Evolutionary conservation across 2,888 invertebrate genomes (phyloP).

Genomic region (Arctia plantaginis): DNA sequence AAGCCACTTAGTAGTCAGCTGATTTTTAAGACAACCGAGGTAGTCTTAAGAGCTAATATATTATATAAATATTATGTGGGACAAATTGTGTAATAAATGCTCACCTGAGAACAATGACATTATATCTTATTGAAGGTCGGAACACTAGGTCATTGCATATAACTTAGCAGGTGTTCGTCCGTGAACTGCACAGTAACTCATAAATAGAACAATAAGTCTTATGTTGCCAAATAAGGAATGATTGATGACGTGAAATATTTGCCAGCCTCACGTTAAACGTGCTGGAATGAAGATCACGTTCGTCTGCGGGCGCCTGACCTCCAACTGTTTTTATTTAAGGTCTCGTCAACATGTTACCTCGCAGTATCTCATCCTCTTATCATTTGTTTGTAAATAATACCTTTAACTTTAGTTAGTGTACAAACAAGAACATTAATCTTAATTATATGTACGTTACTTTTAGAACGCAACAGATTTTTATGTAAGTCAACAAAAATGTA

Average conservation of each 20-base stretch:
- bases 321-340: constrained; percentile 51
- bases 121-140: background rate
- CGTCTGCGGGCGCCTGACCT: constrained; percentile 51
- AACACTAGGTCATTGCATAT: background rate
- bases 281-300: constrained; percentile 54
- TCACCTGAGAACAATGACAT: background rate
- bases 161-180: background rate
- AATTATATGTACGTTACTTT: background rate
- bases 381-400: background rate
- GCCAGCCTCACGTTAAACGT: constrained; percentile 41
- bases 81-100: background rate
- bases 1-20: no score
- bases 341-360: constrained; percentile 33
- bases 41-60: background rate
- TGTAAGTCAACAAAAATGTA: constrained; percentile 15
- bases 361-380: constrained; percentile 37
- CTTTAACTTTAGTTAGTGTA: background rate
- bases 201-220: constrained; percentile 9
- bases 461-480: constrained; percentile 18
- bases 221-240: constrained; percentile 9
- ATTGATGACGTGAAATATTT: constrained; percentile 9
- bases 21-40: no score
- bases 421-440: background rate
- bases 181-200: background rate
- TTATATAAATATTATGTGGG: background rate